phyloP scores from a whole-genome alignment of 92 coral and sea anemone species.

The Umimayanthus kanabou region DNA sequence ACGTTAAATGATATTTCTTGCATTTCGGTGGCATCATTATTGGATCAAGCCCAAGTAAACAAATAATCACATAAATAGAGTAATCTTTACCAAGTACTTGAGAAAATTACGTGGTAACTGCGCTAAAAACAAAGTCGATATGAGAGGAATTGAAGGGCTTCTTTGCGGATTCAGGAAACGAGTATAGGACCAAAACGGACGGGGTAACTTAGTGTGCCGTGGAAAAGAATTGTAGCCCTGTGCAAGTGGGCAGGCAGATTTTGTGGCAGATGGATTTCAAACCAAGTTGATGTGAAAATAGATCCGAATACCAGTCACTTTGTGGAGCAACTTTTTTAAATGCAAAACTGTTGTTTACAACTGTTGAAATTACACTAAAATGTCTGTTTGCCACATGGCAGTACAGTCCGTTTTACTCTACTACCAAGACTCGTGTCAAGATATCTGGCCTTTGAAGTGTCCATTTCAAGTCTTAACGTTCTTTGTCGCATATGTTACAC shows the following conservation, averaged over 20 bases:
- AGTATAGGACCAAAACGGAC: background rate
- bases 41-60: constrained; percentile 59
- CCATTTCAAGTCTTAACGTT: constrained; percentile 80
- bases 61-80: constrained; percentile 68
- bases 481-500: constrained; percentile 76
- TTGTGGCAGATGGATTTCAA: constrained; percentile 29
- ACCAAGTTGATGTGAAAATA: constrained; percentile 7
- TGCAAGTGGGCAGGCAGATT: constrained; percentile 13
- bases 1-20: constrained; percentile 38
- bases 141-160: background rate
- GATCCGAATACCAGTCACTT: constrained; percentile 12
- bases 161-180: constrained; percentile 14
- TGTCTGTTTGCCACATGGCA: constrained; percentile 74
- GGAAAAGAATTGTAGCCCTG: background rate
- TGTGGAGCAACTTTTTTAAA: constrained; percentile 18
- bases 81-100: constrained; percentile 61
- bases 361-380: constrained; percentile 38
- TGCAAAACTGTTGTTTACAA: constrained; percentile 16
- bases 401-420: constrained; percentile 45
- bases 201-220: background rate
- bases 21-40: constrained; percentile 57
- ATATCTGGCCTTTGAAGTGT: constrained; percentile 74
- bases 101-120: constrained; percentile 28
- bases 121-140: constrained; percentile 14
- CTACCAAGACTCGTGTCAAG: constrained; percentile 67